A percentile compares a stretch with the other conserved stretches of the same genome.
Conservation (phyloP, 2,888 invertebrate species). For the Eristalis pertinax region DNA sequence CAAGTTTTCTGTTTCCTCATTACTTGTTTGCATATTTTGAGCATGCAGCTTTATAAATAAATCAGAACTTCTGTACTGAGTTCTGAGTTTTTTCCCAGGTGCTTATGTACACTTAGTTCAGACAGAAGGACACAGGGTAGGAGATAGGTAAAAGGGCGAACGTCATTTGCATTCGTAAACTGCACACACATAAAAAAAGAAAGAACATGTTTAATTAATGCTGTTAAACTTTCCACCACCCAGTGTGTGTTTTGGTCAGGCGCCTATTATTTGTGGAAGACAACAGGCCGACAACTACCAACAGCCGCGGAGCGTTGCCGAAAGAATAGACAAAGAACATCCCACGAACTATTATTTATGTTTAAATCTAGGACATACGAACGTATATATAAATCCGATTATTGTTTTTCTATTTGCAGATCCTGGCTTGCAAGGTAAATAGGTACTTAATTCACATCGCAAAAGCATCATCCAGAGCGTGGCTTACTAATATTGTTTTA, state of each 20-base stretch:
- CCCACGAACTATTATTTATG: slow-evolving; percentile 34
- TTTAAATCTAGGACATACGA: slow-evolving; percentile 26
- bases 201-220: no score
- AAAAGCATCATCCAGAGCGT: slow-evolving; percentile 9
- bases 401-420: slow-evolving; percentile 64
- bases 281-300: background rate
- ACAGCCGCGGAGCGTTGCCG: background rate
- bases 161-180: no score
- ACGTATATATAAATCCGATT: slow-evolving; percentile 36
- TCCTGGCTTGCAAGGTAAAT: slow-evolving; percentile 70
- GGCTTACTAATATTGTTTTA: background rate
- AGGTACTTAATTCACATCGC: slow-evolving; percentile 48
- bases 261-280: background rate
- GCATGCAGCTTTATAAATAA: slow-evolving; percentile 13
- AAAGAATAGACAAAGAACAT: background rate
- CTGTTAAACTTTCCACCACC: no score
- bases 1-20: slow-evolving; percentile 9
- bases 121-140: background rate
- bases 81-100: background rate
- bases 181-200: no score
- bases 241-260: background rate
- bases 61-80: slow-evolving; percentile 15
- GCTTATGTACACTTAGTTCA: background rate
- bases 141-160: background rate
- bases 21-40: background rate